A percentile compares a stretch with the other conserved stretches of the same genome.
phyloP scores from a whole-genome alignment of 1,140 invertebrate species.

The Sycophila sp. region DNA sequence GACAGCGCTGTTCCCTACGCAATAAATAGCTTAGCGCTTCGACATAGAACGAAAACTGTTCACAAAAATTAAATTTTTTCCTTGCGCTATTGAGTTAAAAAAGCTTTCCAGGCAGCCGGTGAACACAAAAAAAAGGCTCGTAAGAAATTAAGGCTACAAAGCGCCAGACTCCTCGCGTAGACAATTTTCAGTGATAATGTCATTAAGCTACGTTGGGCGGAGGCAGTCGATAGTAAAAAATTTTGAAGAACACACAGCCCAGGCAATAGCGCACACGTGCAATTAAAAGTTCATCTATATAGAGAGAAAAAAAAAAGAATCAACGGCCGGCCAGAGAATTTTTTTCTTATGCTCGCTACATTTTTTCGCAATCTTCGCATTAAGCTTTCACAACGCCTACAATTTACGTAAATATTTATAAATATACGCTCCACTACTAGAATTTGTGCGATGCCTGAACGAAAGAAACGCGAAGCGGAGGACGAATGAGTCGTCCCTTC shows the following conservation, averaged over 20 bases:
- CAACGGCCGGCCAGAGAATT: not conserved
- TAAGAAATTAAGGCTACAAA: constrained; percentile 1
- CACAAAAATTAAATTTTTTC: no score
- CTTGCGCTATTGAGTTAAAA: no score
- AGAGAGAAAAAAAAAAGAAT: not conserved
- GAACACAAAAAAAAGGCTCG: no score
- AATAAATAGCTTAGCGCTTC: no score
- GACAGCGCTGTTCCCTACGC: no score
- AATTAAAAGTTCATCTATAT: constrained; percentile 2
- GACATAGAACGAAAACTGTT: no score
- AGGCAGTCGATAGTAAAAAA: not conserved
- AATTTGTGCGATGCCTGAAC: constrained; percentile 23
- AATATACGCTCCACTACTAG: constrained; percentile 14
- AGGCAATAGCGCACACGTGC: no score
- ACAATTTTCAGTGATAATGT: not conserved
- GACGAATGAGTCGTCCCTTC: not conserved
- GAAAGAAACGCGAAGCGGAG: not conserved
- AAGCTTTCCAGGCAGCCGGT: no score
- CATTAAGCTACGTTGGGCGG: not conserved
- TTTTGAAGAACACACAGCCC: not conserved
- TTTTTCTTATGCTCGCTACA: not conserved
- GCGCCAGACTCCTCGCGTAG: not conserved
- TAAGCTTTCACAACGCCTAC: constrained; percentile 17
- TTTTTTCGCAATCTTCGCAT: constrained; percentile 1
- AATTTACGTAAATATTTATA: constrained; percentile 2